Conservation (phyloP, 2,113 vertebrate species). For the Periophthalmus modestus region DNA sequence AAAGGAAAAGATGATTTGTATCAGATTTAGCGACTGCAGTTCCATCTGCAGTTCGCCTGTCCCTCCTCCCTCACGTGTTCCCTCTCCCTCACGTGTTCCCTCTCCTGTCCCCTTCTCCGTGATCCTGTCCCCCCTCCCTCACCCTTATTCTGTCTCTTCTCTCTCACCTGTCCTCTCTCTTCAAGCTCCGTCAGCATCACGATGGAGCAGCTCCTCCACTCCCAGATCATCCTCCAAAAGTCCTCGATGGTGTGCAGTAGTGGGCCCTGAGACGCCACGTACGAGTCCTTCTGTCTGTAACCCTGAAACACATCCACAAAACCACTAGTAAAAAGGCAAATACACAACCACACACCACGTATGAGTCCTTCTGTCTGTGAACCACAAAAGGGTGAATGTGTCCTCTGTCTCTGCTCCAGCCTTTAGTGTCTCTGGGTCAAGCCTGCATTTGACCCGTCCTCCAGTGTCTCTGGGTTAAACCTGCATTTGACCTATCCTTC, state of each 20-base stretch:
- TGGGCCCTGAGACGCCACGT: conserved; percentile 95
- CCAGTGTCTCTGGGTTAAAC: no score
- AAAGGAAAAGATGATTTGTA: no score
- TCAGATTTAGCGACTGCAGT: no score
- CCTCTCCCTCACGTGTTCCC: background rate
- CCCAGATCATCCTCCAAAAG: conserved; percentile 99
- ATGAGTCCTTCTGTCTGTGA: no score
- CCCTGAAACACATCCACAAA: conserved; percentile 76
- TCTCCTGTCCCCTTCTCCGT: fast-evolving
- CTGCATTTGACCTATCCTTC: no score
- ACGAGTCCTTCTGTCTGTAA: conserved; percentile 98
- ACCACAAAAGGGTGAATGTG: no score
- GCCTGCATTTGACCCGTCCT: no score
- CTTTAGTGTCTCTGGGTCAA: no score
- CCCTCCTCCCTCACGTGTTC: no score
- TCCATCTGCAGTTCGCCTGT: no score
- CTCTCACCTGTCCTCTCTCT: conserved; percentile 74
- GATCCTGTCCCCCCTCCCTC: no score
- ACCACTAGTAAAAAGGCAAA: background rate
- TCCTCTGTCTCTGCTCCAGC: no score
- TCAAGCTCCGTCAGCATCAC: conserved; percentile 97
- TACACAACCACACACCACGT: background rate
- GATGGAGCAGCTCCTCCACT: conserved; percentile 95
- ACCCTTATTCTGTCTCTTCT: background rate
- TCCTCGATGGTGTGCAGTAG: conserved; percentile 90